These are phyloP conservation scores for Morelia viridis DNA, from an alignment of 2,797 vertebrate genomes.

Conservation along the genomic window DNA sequence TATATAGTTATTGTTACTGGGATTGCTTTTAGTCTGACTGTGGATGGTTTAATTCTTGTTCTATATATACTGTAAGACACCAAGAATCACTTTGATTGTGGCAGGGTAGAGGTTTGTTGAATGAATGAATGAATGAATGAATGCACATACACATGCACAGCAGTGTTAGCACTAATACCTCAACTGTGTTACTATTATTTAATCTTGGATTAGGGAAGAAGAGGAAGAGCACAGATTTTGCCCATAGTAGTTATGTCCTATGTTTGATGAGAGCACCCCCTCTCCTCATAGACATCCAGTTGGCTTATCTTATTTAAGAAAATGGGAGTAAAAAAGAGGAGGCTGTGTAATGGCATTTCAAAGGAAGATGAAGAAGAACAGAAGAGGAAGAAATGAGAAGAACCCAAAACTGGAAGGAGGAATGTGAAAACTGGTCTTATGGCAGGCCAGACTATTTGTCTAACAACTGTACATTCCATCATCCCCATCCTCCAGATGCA, in stretches of 20 bases:
- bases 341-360: background rate
- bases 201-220: background rate
- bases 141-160: background rate
- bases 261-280: background rate
- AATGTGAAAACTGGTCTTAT: background rate
- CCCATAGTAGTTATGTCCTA: background rate
- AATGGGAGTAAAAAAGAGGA: background rate
- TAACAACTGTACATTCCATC: background rate
- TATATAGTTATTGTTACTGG: background rate
- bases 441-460: background rate
- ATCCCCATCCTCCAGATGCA: background rate
- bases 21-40: background rate
- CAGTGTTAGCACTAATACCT: background rate
- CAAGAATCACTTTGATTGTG: background rate
- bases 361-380: background rate
- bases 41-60: background rate
- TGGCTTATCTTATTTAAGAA: background rate
- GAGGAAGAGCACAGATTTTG: background rate
- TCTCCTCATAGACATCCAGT: background rate
- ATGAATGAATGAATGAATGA: background rate
- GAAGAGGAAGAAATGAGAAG: background rate
- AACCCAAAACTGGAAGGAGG: background rate
- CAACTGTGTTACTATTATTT: background rate
- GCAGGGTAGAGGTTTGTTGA: background rate
- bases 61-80: background rate